Evolutionary conservation across 2,113 vertebrate genomes (phyloP), one percentile per base, ranked within the genome.

Genomic region (Ornithorhynchus anatinus): DNA sequence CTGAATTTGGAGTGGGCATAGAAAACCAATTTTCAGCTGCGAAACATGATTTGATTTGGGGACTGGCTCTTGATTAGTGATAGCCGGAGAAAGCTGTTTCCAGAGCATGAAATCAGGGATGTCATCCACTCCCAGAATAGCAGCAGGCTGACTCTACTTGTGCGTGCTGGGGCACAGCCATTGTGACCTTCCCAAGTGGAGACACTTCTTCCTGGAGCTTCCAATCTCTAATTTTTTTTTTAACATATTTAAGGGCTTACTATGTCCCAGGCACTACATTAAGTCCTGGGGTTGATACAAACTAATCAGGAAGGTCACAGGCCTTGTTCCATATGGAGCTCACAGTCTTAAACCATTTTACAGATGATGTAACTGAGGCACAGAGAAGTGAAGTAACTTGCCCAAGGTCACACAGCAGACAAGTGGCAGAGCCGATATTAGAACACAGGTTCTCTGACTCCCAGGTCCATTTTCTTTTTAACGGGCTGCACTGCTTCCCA

Each of bases 21-120:
- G 35, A 38, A 81, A 83, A 74, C 77, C 75, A 77, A 79, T 83
- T 81, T 79, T 58, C 52, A 83, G 60, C 45, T 62, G 70, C 50
- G 72, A 69, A 89, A 63, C 62, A 43, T 58, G 84, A 81, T 27
- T 69, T 69, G 74, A n/a, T n/a, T n/a, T n/a, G 63, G 75, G 77
- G 83, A 83, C 77, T 86, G 59, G 79, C 76, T 62, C n/a, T 80
- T 58, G 72, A 76, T 72, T 1, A 6, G 27, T 1, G 57, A 78
- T 79, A 82, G 84, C 64, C 77, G 38, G 60, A 62, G 69, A 69
- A 52, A 61, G 33, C 75, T 56, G 82, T 62, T 75, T 69, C 66
- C 62, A 62, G 69, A 69, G 66, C 82, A 70, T 82, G 62, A 86
- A 89, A 89, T 87, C 64, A 86, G 89, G 73, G 67, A 81, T 83